A percentile compares a stretch with the other conserved stretches of the same genome.
Evolutionary conservation across 1,140 invertebrate genomes (phyloP).

Genomic region (Apocrypta bakeri): DNA sequence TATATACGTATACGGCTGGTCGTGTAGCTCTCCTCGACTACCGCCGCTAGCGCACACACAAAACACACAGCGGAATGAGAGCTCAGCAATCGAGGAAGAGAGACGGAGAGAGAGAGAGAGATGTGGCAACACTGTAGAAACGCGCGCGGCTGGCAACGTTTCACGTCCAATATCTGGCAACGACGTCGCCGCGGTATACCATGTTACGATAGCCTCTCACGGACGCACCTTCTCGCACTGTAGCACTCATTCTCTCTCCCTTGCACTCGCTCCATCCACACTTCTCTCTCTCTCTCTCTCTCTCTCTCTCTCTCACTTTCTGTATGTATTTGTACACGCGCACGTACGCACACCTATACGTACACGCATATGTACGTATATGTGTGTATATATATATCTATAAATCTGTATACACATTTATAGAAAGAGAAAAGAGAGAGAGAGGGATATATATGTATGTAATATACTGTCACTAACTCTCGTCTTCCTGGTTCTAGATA

Average conservation of each 20-base stretch:
- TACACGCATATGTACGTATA: too few species aligned
- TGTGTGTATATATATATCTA: too few species aligned
- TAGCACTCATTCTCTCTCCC: background rate
- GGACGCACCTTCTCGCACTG: conserved; percentile 47
- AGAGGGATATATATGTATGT: too few species aligned
- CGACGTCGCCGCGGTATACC: background rate
- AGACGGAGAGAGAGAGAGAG: background rate
- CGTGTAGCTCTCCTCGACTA: background rate
- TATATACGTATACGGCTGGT: background rate
- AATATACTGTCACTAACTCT: too few species aligned
- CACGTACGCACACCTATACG: too few species aligned
- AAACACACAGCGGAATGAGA: background rate
- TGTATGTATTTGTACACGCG: too few species aligned
- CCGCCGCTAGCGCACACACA: background rate
- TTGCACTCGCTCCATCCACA: background rate
- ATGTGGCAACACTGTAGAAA: background rate
- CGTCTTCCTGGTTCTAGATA: background rate
- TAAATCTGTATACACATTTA: too few species aligned
- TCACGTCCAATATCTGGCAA: conserved; percentile 21
- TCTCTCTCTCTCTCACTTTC: too few species aligned
- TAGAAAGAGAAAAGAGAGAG: too few species aligned
- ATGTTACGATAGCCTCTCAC: conserved; percentile 7
- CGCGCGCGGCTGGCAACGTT: conserved; percentile 9
- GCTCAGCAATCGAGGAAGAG: background rate
- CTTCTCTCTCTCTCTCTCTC: background rate